Conservation (phyloP, 2,113 vertebrate species). For the Cercopithecus mona region DNA sequence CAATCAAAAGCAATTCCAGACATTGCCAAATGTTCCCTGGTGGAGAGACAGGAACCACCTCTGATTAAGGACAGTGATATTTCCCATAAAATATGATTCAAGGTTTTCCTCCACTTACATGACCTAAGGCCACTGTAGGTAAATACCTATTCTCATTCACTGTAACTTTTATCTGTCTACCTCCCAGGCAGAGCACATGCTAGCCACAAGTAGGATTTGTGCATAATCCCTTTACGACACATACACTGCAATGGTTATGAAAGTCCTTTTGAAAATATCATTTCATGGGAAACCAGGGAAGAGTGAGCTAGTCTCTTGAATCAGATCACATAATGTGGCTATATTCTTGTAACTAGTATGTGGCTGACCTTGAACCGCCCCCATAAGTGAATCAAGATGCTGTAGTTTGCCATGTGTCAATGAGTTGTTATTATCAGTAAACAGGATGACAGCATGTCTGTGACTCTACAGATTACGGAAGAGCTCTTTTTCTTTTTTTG, state of each 20-base stretch:
- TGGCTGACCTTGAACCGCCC: neutral
- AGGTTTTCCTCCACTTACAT: neutral
- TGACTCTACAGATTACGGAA: neutral
- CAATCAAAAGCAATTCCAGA: neutral
- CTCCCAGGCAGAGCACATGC: neutral
- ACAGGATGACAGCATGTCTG: neutral
- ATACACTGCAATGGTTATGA: neutral
- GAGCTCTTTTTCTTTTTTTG: neutral
- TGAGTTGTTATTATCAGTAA: neutral
- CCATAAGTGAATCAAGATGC: neutral
- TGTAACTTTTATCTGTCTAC: neutral
- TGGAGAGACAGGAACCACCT: neutral
- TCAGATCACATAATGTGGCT: neutral
- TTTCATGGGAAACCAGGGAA: neutral
- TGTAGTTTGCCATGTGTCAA: neutral
- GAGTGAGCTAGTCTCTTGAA: too few species aligned
- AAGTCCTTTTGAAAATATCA: neutral
- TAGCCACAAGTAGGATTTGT: neutral
- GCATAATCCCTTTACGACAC: neutral
- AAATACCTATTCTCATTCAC: neutral
- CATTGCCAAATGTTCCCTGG: neutral
- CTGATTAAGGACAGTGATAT: neutral
- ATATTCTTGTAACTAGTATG: neutral
- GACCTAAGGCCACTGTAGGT: neutral
- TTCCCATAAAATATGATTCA: neutral